phyloP scores from a whole-genome alignment of 2,888 invertebrate species.

The Ennomos erosarius region DNA sequence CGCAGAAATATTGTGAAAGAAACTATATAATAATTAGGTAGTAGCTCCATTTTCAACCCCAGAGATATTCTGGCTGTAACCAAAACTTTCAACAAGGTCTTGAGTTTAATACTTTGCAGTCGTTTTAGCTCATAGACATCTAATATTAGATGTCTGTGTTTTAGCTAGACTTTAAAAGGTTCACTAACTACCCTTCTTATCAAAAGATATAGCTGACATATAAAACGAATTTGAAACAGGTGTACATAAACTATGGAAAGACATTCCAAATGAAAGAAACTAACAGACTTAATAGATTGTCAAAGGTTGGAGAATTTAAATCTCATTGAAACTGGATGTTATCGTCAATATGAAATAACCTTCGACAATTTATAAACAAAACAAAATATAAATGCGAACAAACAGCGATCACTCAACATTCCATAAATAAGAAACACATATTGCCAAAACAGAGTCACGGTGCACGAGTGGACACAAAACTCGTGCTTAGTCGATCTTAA shows the following conservation, averaged over 20 bases:
- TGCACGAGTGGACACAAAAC: conserved; percentile 13
- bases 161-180: background rate
- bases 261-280: too few relatives aligned
- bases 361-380: conserved; percentile 26
- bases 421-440: conserved; percentile 55
- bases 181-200: conserved; percentile 6
- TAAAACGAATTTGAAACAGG: background rate
- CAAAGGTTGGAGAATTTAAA: too few relatives aligned
- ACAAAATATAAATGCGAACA: conserved; percentile 73
- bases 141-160: too few relatives aligned
- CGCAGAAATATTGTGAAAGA: conserved; percentile 19
- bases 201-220: conserved; percentile 1
- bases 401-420: conserved; percentile 60
- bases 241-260: conserved; percentile 4
- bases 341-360: background rate
- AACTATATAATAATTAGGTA: background rate
- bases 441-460: conserved; percentile 19
- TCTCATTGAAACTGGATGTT: too few relatives aligned
- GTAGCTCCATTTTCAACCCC: background rate
- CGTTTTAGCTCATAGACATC: too few relatives aligned
- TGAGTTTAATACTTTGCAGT: background rate
- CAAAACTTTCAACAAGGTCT: too few relatives aligned
- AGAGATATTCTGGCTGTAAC: too few relatives aligned
- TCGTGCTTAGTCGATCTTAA: conserved; percentile 1
- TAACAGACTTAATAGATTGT: too few relatives aligned